These are phyloP conservation scores for Patiria pectinifera DNA, from an alignment of 53 echinoderm and acorn worm genomes.

Conservation along the genomic window DNA sequence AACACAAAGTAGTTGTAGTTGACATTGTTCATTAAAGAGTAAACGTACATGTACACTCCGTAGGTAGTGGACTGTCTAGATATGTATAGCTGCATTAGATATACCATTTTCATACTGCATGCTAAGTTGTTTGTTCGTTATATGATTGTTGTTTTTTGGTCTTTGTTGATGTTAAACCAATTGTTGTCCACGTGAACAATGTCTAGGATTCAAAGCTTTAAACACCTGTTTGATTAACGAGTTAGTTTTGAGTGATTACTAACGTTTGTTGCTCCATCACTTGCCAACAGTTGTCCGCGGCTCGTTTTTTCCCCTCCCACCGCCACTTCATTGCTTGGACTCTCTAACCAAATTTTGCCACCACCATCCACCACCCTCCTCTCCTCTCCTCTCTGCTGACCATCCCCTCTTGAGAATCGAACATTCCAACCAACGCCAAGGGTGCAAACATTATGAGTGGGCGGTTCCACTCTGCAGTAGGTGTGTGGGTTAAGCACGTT, in stretches of 20 bases:
- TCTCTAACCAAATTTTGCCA: background rate
- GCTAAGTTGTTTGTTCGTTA: too few relatives aligned
- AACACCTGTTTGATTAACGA: background rate
- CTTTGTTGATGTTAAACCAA: background rate
- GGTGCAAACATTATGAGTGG: constrained; percentile 49
- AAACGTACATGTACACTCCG: too few relatives aligned
- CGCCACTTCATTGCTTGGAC: constrained; percentile 45
- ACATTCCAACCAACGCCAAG: constrained; percentile 48
- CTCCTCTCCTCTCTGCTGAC: constrained; percentile 58
- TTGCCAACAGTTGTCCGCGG: background rate
- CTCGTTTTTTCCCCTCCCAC: constrained; percentile 5
- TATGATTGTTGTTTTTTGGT: background rate
- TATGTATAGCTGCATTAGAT: too few relatives aligned
- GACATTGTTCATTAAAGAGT: too few relatives aligned
- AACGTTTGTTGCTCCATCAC: constrained; percentile 48
- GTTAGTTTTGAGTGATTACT: constrained; percentile 55
- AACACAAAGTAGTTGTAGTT: too few relatives aligned
- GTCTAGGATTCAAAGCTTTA: background rate
- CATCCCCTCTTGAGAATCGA: constrained; percentile 59
- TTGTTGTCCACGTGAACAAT: background rate
- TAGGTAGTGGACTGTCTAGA: too few relatives aligned
- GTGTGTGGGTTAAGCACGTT: constrained; percentile 42
- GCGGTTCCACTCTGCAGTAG: constrained; percentile 52
- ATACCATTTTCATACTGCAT: too few relatives aligned
- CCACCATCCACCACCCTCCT: constrained; percentile 45